Evolutionary conservation across 2,888 invertebrate species (phyloP).

Genomic region (Conchocele bisecta): DNA sequence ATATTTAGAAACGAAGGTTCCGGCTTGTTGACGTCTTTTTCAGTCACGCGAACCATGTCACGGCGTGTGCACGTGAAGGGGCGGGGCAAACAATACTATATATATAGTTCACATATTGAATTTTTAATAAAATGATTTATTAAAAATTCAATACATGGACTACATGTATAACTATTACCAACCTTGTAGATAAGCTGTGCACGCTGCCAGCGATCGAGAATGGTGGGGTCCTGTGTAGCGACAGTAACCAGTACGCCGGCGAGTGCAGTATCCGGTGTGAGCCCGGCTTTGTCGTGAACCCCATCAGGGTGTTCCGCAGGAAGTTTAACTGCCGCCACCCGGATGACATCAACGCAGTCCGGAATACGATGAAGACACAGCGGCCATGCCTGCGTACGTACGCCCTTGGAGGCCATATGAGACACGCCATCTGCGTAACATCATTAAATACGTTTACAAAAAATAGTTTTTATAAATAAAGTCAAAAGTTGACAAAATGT

Average conservation of each 20-base stretch:
- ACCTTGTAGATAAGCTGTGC: constrained; percentile 65
- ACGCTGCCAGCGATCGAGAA: constrained; percentile 67
- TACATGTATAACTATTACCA: background rate
- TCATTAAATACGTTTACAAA: too few species aligned
- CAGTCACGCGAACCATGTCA: too few species aligned
- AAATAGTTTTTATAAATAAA: too few species aligned
- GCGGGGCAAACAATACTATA: too few species aligned
- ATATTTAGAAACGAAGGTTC: too few species aligned
- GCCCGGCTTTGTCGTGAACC: constrained; percentile 65
- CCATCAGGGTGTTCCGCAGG: constrained; percentile 65
- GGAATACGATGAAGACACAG: constrained; percentile 61
- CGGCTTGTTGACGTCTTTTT: too few species aligned
- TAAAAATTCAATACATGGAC: background rate
- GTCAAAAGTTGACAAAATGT: too few species aligned
- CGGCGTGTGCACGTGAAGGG: too few species aligned
- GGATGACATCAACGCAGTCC: constrained; percentile 63
- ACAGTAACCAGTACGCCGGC: constrained; percentile 32
- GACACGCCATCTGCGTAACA: too few species aligned
- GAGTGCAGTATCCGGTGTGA: constrained; percentile 70
- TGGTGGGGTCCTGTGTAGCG: constrained; percentile 70
- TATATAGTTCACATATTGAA: too few species aligned
- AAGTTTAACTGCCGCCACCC: constrained; percentile 65
- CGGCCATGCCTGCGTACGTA: constrained; percentile 70
- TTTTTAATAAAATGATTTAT: too few species aligned
- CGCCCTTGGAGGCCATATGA: too few species aligned